Evolutionary conservation across 2,113 vertebrate genomes (phyloP).

Genomic region (Parus major): DNA sequence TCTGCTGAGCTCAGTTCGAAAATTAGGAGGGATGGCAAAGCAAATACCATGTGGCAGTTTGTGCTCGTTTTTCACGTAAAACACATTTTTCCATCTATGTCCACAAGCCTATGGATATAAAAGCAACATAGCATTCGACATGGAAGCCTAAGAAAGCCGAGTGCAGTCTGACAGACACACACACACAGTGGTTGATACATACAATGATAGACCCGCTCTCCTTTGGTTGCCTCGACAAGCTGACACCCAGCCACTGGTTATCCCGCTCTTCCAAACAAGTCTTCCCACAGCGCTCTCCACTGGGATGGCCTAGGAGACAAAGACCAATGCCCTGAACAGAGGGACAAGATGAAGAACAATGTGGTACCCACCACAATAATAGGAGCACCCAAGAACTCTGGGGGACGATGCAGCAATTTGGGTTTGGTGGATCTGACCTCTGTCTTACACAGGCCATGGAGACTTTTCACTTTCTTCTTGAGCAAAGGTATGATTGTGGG

Average conservation of each 20-base stretch:
- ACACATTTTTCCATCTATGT: slow-evolving; percentile 96
- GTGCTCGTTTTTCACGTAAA: slow-evolving; percentile 78
- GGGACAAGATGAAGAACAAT: neutral
- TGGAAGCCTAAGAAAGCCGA: neutral
- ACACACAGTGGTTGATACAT: slow-evolving; percentile 42
- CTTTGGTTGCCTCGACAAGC: slow-evolving; percentile 86
- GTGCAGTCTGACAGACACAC: neutral
- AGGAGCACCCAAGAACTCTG: neutral
- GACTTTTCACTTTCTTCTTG: neutral
- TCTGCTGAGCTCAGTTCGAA: slow-evolving; percentile 67
- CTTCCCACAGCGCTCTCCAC: slow-evolving; percentile 81
- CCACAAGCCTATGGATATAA: slow-evolving; percentile 82
- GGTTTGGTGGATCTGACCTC: neutral
- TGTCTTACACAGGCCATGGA: neutral
- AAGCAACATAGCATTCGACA: neutral
- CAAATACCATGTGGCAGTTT: slow-evolving; percentile 89
- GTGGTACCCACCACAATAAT: neutral
- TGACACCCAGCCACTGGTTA: slow-evolving; percentile 96
- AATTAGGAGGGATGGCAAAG: slow-evolving; percentile 81
- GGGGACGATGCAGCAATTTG: neutral
- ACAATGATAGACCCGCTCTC: slow-evolving; percentile 86
- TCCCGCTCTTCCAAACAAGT: slow-evolving; percentile 87
- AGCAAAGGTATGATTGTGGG: neutral
- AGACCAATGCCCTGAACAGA: neutral
- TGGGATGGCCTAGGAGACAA: slow-evolving; percentile 72